Evolutionary conservation across 2,797 vertebrate genomes (phyloP), one percentile per base, ranked within the genome.

Genomic region (Tadarida brasiliensis): DNA sequence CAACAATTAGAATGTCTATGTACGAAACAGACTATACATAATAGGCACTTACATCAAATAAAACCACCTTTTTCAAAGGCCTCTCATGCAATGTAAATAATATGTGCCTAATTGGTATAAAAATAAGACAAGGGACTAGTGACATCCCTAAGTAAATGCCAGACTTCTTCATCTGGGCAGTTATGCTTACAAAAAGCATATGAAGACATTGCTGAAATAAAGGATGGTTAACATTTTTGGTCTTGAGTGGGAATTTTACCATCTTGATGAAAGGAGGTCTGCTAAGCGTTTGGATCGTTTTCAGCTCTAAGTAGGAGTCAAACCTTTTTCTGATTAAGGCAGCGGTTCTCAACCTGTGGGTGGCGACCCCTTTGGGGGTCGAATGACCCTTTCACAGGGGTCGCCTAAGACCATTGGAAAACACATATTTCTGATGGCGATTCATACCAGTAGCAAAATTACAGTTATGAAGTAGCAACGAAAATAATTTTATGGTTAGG

Each of bases 91-190:
- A 63, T 30, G 39, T n/a, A 56, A 85, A 82, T 26, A 90, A 44
- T 61, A 24, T 92, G 56, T 33, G 74, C 16, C 26, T 76, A n/a
- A 76, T 0, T 14, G 16, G 16, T 8, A 47, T 63, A 51, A 44
- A 63, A 47, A 39, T 51, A 71, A 83, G 30, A 57, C 7, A 71
- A 83, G 11, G 3, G 39, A 44, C 39, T 44, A 44, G 39, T 65
- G 67, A 90, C 4, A 19, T 93, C 47, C 63, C 57, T 20, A 33
- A 94, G 39, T 94, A 77, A 57, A 92, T 94, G 59, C 39, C 67
- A 80, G 20, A 30, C 54, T 65, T 92, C 51, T 87, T 89, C 47
- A 71, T 65, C 20, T 35, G 26, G 19, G 8, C 20, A 30, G 12
- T 67, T 82, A 35, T 28, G 54, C 39, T 39, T 30, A 51, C n/a